phyloP scores from a whole-genome alignment of 2,888 invertebrate species.

The Mechanitis messenoides region DNA sequence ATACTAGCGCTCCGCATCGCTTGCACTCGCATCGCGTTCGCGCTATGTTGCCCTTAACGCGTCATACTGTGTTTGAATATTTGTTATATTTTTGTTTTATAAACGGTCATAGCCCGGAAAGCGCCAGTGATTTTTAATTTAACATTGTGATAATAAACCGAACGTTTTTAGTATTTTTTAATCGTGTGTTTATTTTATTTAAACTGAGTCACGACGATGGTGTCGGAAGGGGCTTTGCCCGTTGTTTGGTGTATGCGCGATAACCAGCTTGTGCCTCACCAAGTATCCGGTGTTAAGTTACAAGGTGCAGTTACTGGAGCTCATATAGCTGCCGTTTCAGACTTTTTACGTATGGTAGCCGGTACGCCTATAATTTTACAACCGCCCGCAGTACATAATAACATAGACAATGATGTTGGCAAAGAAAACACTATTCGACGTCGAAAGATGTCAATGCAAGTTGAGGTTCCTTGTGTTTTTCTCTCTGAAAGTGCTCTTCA shows the following conservation, averaged over 20 bases:
- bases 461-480: constrained; percentile 74
- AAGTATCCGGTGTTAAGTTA: constrained; percentile 80
- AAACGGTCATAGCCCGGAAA: constrained; percentile 59
- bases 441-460: constrained; percentile 74
- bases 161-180: constrained; percentile 11
- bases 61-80: constrained; percentile 55
- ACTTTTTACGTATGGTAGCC: constrained; percentile 79
- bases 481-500: constrained; percentile 69
- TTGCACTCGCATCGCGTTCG: constrained; percentile 51
- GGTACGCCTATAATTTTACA: constrained; percentile 79
- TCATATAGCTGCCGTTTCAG: constrained; percentile 80
- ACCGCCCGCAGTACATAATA: constrained; percentile 60
- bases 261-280: constrained; percentile 81
- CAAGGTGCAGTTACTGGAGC: constrained; percentile 80
- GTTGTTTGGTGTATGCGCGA: constrained; percentile 83
- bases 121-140: constrained; percentile 45
- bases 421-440: constrained; percentile 60
- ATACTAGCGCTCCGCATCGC: constrained; percentile 56
- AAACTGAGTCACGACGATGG: constrained; percentile 64
- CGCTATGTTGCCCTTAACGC: constrained; percentile 63
- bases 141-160: constrained; percentile 28
- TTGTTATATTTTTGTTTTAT: constrained; percentile 52
- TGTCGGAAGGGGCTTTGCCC: constrained; percentile 78
- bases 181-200: constrained; percentile 22
- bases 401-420: constrained; percentile 63